phyloP scores from a whole-genome alignment of 2,113 vertebrate genomes.

The Megaptera novaeangliae region DNA sequence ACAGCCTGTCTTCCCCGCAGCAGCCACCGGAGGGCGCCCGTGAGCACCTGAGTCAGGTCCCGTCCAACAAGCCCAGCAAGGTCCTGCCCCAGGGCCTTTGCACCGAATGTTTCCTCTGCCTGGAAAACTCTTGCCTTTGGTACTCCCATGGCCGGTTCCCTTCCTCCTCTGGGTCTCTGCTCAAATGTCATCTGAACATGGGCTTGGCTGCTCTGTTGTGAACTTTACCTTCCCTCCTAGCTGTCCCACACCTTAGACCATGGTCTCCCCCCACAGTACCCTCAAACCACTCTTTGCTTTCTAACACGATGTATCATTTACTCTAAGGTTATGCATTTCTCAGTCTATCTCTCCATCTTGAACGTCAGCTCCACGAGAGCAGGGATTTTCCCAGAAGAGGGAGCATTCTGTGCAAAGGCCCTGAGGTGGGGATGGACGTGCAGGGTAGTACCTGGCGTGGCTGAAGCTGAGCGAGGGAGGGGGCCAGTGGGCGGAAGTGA shows the following conservation, averaged over 20 bases:
- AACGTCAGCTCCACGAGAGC: neutral
- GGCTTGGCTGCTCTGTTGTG: neutral
- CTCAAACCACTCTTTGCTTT: neutral
- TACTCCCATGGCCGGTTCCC: neutral
- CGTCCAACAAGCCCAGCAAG: accelerated
- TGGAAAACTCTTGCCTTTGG: neutral
- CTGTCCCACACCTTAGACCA: neutral
- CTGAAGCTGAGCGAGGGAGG: accelerated
- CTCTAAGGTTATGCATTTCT: neutral
- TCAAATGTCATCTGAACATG: neutral
- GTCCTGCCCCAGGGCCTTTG: neutral
- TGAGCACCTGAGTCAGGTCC: neutral
- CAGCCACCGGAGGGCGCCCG: neutral
- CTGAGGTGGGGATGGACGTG: accelerated
- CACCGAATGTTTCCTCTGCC: no score
- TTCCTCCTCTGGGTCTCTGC: neutral
- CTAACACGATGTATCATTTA: neutral
- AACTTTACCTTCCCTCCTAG: neutral
- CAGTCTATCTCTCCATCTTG: neutral
- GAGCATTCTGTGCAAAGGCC: neutral
- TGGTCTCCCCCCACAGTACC: neutral
- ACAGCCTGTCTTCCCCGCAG: neutral
- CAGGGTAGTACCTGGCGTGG: no score
- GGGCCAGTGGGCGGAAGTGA: neutral
- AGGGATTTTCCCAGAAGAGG: neutral